Conservation (phyloP, 2,888 invertebrate species). For the Luperina nickerlii region DNA sequence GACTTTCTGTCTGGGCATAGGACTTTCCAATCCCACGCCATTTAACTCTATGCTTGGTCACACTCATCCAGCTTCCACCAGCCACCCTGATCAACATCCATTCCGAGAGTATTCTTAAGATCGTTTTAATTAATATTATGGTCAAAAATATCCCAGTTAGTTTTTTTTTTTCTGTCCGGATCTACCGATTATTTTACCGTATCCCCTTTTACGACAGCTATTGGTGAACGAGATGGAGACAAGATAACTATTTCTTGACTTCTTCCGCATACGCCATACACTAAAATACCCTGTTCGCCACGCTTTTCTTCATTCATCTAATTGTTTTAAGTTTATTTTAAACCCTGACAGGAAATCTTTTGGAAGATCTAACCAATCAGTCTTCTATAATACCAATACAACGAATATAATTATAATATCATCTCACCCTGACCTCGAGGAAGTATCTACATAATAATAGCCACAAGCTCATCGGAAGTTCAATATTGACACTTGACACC, state of each 20-base stretch:
- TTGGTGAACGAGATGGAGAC: too few species aligned
- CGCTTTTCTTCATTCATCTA: not conserved
- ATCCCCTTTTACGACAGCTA: not conserved
- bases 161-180: not conserved
- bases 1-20: not conserved
- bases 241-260: not conserved
- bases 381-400: not conserved
- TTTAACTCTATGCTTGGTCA: not conserved
- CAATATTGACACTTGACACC: conserved; percentile 49
- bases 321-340: not conserved
- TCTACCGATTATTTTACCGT: not conserved
- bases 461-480: conserved; percentile 17
- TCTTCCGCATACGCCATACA: not conserved
- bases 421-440: conserved; percentile 33
- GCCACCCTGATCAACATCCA: not conserved
- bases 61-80: too few species aligned
- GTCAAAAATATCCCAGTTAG: not conserved
- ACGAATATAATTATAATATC: conserved; percentile 27
- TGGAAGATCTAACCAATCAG: not conserved
- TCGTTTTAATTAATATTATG: not conserved
- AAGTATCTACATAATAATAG: conserved; percentile 28
- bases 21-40: too few species aligned
- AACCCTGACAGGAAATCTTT: not conserved
- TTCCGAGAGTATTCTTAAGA: not conserved
- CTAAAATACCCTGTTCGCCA: not conserved